Evolutionary conservation across 1,140 invertebrate species (phyloP).

Genomic region (Thaumatotibia leucotreta): DNA sequence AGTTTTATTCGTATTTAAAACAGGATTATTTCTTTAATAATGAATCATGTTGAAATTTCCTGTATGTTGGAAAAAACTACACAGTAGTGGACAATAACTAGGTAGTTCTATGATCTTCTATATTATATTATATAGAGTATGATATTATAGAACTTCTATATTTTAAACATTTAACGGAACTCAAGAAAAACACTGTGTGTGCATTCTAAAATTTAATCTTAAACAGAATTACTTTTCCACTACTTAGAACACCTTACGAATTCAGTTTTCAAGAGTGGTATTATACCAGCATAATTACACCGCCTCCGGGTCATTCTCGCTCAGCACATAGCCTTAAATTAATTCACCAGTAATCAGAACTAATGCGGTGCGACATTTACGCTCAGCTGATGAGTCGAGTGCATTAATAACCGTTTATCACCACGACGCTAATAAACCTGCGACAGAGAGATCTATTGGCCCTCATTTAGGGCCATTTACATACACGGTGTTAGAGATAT

Average conservation of each 20-base stretch:
- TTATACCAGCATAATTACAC: neutral
- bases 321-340: neutral
- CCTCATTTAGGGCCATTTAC: constrained; percentile 21
- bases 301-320: neutral
- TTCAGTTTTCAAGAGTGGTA: no score
- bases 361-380: constrained; percentile 52
- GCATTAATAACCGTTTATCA: constrained; percentile 55
- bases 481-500: constrained; percentile 11
- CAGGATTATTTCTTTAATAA: neutral
- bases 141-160: no score
- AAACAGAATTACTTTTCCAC: no score
- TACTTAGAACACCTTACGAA: no score
- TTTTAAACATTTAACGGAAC: no score
- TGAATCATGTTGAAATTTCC: neutral
- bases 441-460: constrained; percentile 36
- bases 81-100: no score
- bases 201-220: no score
- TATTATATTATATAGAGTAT: no score
- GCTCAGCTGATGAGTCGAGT: constrained; percentile 34
- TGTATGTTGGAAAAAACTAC: no score
- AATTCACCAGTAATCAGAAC: constrained; percentile 27
- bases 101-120: no score
- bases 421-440: constrained; percentile 39
- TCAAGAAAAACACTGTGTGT: no score
- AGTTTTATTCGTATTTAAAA: neutral